phyloP scores from a whole-genome alignment of 2,888 invertebrate species.

The Electrophaes corylata region DNA sequence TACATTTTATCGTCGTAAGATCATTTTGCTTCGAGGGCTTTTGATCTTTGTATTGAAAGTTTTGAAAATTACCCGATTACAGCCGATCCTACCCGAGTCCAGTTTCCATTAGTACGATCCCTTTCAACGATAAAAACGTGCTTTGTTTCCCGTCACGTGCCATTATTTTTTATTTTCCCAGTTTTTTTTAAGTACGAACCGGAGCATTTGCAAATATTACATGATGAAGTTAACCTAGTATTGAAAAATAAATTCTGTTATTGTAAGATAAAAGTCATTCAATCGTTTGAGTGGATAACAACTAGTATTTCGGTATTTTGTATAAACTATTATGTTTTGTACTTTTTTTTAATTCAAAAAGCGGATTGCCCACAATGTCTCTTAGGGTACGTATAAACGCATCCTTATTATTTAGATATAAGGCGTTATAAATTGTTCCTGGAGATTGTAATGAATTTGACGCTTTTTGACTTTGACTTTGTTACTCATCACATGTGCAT shows the following conservation, averaged over 20 bases:
- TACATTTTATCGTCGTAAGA: constrained; percentile 22
- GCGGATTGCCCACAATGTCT: too few relatives aligned
- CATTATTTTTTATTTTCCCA: constrained; percentile 70
- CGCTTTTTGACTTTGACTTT: too few relatives aligned
- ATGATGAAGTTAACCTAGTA: constrained; percentile 65
- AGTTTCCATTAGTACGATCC: constrained; percentile 71
- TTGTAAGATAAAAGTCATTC: constrained; percentile 61
- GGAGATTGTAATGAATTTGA: too few relatives aligned
- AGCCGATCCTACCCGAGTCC: constrained; percentile 55
- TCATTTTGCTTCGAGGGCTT: constrained; percentile 19
- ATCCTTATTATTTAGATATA: too few relatives aligned
- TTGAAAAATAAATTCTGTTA: constrained; percentile 65
- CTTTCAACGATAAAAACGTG: constrained; percentile 72
- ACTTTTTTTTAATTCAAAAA: not conserved
- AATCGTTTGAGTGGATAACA: constrained; percentile 63
- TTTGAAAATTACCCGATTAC: constrained; percentile 49
- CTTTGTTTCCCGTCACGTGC: constrained; percentile 76
- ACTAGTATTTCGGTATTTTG: constrained; percentile 54
- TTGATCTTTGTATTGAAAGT: constrained; percentile 43
- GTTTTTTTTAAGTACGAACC: constrained; percentile 63
- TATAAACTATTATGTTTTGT: not conserved
- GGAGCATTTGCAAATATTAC: constrained; percentile 70
- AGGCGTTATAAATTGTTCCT: too few relatives aligned
- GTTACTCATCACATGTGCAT: too few relatives aligned
- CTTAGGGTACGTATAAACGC: too few relatives aligned